phyloP scores from a whole-genome alignment of 2,797 vertebrate species.

The Hipposideros larvatus region DNA sequence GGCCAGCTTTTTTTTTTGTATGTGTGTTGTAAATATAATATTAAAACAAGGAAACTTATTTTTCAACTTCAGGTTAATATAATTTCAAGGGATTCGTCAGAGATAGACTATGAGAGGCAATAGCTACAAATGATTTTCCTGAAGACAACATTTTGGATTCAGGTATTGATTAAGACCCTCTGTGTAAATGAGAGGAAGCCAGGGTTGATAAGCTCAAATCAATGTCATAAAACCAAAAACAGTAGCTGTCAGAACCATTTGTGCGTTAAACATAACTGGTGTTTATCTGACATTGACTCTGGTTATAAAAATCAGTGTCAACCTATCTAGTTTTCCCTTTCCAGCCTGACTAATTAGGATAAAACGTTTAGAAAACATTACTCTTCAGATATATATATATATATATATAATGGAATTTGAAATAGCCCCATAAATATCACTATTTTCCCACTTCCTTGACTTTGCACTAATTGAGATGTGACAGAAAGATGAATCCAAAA shows the following conservation, averaged over 20 bases:
- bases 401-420: background rate
- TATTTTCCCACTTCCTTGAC: background rate
- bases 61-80: background rate
- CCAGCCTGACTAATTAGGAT: background rate
- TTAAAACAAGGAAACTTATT: background rate
- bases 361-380: constrained; percentile 35
- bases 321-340: constrained; percentile 7
- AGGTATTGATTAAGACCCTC: constrained; percentile 56
- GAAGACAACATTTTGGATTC: constrained; percentile 61
- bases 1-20: background rate
- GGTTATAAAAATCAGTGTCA: constrained; percentile 34
- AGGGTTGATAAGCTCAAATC: constrained; percentile 62
- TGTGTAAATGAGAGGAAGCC: constrained; percentile 61
- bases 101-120: background rate
- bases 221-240: constrained; percentile 58
- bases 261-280: constrained; percentile 16
- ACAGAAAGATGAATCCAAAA: background rate
- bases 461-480: background rate
- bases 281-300: constrained; percentile 40
- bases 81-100: constrained; percentile 28
- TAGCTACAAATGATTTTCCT: constrained; percentile 58
- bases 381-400: background rate
- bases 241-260: constrained; percentile 18
- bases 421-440: background rate
- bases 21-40: background rate